Conservation (phyloP, 2,113 vertebrate genomes). For the Crotalus viridis region DNA sequence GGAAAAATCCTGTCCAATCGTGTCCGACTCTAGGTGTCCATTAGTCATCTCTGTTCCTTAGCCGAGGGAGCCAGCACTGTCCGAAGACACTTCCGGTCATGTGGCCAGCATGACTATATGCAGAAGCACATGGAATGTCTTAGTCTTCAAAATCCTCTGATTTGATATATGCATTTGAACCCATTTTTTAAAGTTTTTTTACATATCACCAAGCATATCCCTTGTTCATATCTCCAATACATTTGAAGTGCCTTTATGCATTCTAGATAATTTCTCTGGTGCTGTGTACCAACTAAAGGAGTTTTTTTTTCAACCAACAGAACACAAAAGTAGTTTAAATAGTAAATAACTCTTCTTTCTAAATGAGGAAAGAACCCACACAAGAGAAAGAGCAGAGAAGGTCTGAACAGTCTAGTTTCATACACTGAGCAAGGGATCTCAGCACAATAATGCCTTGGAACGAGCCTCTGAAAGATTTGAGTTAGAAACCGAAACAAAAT, state of each 20-base stretch:
- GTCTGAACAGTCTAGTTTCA: background rate
- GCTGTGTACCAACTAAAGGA: background rate
- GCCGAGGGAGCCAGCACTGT: background rate
- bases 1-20: background rate
- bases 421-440: background rate
- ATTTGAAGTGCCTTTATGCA: background rate
- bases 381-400: background rate
- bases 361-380: background rate
- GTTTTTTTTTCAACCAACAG: background rate
- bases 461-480: background rate
- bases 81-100: background rate
- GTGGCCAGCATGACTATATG: background rate
- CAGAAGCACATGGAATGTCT: background rate
- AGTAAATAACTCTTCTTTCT: background rate
- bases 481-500: background rate
- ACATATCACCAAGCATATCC: background rate
- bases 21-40: background rate
- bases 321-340: background rate
- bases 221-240: background rate
- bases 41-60: background rate
- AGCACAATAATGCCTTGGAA: background rate
- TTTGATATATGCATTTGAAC: background rate
- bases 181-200: background rate
- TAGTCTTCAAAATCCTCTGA: background rate
- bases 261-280: background rate